A percentile compares a stretch with the other conserved stretches of the same genome.
Conservation (phyloP, 2,113 vertebrate genomes). For the Pionites leucogaster region DNA sequence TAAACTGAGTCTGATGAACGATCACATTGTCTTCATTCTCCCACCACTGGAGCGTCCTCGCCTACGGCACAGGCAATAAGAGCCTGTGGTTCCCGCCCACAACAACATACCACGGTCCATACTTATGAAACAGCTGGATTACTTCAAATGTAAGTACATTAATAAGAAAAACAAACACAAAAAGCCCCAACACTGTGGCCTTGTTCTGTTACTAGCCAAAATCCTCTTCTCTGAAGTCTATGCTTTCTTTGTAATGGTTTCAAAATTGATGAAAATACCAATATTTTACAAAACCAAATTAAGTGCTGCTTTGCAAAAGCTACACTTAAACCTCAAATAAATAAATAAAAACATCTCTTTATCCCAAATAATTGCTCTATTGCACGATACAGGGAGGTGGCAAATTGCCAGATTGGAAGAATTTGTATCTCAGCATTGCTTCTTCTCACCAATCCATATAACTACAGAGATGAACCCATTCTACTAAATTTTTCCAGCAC, state of each 20-base stretch:
- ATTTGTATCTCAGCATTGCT: neutral
- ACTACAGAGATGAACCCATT: neutral
- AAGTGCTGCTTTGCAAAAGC: neutral
- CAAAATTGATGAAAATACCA: neutral
- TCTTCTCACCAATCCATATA: neutral
- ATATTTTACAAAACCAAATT: neutral
- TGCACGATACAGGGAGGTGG: neutral
- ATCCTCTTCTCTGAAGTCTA: neutral
- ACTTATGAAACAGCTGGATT: neutral
- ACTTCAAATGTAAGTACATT: neutral
- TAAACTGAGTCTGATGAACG: too few relatives aligned
- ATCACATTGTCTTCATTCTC: too few relatives aligned
- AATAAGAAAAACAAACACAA: neutral
- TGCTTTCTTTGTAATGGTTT: accelerated
- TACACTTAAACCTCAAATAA: neutral
- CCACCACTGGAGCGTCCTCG: too few relatives aligned
- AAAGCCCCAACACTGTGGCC: neutral
- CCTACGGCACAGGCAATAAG: too few relatives aligned
- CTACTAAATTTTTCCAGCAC: neutral
- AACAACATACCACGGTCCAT: neutral
- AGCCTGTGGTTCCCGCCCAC: too few relatives aligned
- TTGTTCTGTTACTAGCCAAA: neutral
- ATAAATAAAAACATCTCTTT: neutral
- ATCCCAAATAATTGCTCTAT: neutral
- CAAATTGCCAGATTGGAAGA: neutral